phyloP scores from a whole-genome alignment of 2,113 vertebrate species.

The Heterotis niloticus region DNA sequence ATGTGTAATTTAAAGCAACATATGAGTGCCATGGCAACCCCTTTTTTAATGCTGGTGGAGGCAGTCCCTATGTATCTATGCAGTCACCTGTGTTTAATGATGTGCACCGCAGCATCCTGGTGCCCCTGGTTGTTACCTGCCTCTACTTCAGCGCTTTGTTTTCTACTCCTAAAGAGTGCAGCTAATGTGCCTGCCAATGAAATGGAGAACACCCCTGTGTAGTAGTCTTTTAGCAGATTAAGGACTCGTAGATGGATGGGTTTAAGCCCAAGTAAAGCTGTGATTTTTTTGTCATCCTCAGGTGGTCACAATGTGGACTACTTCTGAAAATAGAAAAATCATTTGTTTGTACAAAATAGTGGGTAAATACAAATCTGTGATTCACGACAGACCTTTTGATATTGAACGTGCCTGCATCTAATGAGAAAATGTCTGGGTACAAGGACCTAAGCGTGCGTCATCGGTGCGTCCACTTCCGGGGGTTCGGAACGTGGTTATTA shows the following conservation, averaged over 20 bases:
- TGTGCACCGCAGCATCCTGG: not conserved
- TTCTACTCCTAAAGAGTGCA: not conserved
- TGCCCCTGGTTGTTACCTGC: not conserved
- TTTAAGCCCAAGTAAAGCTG: not conserved
- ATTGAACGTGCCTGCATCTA: not conserved
- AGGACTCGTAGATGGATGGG: not conserved
- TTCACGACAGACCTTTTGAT: constrained; percentile 7
- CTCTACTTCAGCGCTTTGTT: not conserved
- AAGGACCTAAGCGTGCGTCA: not conserved
- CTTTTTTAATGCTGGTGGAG: too few species aligned
- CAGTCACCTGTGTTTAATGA: too few species aligned
- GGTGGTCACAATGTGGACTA: not conserved
- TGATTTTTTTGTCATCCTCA: not conserved
- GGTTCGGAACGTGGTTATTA: not conserved
- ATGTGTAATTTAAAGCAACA: not conserved
- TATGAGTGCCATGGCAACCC: too few species aligned
- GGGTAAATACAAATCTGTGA: not conserved
- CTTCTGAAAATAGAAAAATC: not conserved
- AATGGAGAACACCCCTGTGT: not conserved
- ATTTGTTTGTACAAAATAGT: not conserved
- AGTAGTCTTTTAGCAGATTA: not conserved
- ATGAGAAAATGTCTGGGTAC: constrained; percentile 11
- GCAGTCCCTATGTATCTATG: too few species aligned
- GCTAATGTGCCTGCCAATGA: not conserved
- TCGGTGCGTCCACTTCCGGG: not conserved